Evolutionary conservation across 2,797 vertebrate genomes (phyloP).

Genomic region (Diglossa cyanea): DNA sequence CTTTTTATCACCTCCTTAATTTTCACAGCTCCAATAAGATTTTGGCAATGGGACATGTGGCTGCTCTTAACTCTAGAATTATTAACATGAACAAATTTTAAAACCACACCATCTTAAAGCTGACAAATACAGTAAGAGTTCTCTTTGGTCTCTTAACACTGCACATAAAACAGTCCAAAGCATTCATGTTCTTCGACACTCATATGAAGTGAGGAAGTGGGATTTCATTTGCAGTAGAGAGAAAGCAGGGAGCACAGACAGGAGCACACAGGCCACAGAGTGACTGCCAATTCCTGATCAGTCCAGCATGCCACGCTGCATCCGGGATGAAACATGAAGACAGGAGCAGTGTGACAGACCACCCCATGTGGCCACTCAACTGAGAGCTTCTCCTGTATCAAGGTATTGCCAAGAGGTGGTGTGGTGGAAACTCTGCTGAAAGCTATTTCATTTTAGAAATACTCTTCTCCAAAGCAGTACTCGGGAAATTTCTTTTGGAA

Average conservation of each 20-base stretch:
- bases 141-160: neutral
- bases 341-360: neutral
- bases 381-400: neutral
- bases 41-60: neutral
- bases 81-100: neutral
- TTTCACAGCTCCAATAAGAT: neutral
- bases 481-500: neutral
- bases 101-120: neutral
- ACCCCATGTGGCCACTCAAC: neutral
- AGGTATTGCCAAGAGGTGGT: neutral
- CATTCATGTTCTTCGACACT: neutral
- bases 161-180: neutral
- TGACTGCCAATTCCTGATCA: neutral
- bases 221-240: neutral
- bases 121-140: neutral
- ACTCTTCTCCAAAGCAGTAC: neutral
- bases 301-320: neutral
- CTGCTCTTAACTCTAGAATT: neutral
- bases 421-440: neutral
- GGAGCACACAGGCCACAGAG: neutral
- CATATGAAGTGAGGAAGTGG: neutral
- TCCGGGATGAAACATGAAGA: neutral
- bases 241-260: neutral
- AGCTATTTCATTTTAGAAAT: neutral
- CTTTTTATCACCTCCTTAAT: neutral